Evolutionary conservation across 2,113 vertebrate genomes (phyloP).

Genomic region (Megalops atlanticus): DNA sequence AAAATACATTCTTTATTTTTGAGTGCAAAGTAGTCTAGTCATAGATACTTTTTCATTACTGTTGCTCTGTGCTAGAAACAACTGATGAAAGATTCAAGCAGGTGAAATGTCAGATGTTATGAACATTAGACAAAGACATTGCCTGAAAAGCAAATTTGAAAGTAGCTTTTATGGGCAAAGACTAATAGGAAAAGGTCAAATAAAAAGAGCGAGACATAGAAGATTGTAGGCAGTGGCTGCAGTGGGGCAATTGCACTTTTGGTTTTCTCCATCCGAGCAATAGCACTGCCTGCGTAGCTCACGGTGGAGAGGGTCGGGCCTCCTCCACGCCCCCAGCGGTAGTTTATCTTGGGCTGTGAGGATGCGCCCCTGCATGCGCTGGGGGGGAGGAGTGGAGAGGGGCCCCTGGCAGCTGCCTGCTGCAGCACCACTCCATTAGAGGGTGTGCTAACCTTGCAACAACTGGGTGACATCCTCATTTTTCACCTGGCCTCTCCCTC

Average conservation of each 20-base stretch:
- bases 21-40: no score
- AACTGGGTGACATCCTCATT: slow-evolving; percentile 81
- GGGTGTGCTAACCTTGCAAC: slow-evolving; percentile 89
- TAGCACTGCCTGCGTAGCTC: background rate
- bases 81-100: background rate
- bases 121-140: background rate
- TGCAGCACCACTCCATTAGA: slow-evolving; percentile 77
- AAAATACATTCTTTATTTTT: no score
- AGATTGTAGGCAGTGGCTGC: background rate
- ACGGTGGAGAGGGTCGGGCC: background rate
- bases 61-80: background rate
- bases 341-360: slow-evolving; percentile 61
- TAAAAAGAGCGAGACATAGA: background rate
- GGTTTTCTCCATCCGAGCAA: background rate
- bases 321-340: slow-evolving; percentile 43
- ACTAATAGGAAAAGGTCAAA: background rate
- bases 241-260: slow-evolving; percentile 1
- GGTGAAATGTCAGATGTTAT: background rate
- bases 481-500: slow-evolving; percentile 72
- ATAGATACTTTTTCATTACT: no score
- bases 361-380: slow-evolving; percentile 49
- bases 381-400: slow-evolving; percentile 31
- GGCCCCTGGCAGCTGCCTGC: slow-evolving; percentile 67
- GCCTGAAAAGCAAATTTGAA: background rate
- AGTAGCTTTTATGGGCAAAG: background rate